Evolutionary conservation across 2,113 vertebrate genomes (phyloP), one percentile per base, ranked within the genome.

Genomic region (Desmodus rotundus): DNA sequence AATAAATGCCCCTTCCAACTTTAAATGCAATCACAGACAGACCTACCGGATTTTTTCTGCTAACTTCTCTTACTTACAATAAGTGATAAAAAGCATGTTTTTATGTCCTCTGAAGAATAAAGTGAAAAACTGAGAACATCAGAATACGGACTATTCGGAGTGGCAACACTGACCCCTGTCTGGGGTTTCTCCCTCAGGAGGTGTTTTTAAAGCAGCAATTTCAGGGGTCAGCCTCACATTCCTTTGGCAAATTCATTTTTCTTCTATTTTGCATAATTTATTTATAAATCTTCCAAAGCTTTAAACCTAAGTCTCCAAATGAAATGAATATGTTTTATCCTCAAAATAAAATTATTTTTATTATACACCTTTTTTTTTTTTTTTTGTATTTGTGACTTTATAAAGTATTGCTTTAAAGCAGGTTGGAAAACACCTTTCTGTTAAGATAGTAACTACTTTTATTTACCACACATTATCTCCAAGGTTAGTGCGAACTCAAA

Each of bases 121-220:
- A 96, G 20, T 88, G 36, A 90, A 95, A 96, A 90, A 45, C 43
- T 80, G 86, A 89, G 47, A 83, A 82, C 50, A 83, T 96, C 36
- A 95, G 92, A 95, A 80, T 68, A 65, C 1, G 83, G 72, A 95
- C 43, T 38, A 24, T 63, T 26, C 93, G 38, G n/a, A 74, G 20
- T 82, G 90, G n/a, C 11, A 83, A 67, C 67, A 93, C 14, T 96
- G 96, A 95, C 88, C 94, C 86, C 92, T 52, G 83, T 91, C 24
- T 92, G 38, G 81, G 58, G 81, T 93, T 87, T 52, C 43, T 86
- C 76, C n/a, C 76, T n/a, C 54, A 87, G 52, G 89, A 85, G 91
- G 94, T 45, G 50, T 33, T 58, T 97, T 93, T 94, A 97, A 91
- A 95, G 91, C 96, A 96, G 82, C 76, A 97, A 95, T 98, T 97